phyloP scores from a whole-genome alignment of 2,888 invertebrate genomes.

The Ormyrus pomaceus region DNA sequence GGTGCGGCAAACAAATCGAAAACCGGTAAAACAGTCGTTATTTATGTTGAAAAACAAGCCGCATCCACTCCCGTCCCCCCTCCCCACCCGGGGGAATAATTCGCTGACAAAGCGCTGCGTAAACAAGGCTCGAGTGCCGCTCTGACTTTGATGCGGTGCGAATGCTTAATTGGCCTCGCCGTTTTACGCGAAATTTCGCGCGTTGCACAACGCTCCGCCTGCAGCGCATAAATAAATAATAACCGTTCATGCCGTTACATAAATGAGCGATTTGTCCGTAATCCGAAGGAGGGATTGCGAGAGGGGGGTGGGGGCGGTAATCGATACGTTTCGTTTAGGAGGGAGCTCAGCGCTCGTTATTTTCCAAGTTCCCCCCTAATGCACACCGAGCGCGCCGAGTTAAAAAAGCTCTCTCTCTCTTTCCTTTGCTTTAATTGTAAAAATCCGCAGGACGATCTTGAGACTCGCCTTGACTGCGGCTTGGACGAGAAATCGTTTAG shows the following conservation, averaged over 20 bases:
- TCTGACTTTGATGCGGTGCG: slow-evolving; percentile 17
- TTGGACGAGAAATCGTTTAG: slow-evolving; percentile 61
- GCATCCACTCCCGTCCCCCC: too few relatives aligned
- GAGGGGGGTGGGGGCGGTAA: too few relatives aligned
- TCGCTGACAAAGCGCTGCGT: slow-evolving; percentile 23
- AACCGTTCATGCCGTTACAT: not conserved
- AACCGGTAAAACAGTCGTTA: too few relatives aligned
- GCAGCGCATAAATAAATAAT: not conserved
- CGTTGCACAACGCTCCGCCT: not conserved
- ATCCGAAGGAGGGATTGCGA: too few relatives aligned
- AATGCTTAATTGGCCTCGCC: not conserved
- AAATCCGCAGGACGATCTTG: slow-evolving; percentile 61
- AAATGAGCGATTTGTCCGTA: not conserved
- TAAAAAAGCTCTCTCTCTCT: slow-evolving; percentile 51
- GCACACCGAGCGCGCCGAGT: slow-evolving; percentile 27
- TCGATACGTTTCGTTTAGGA: slow-evolving; percentile 15
- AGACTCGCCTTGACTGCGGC: too few relatives aligned
- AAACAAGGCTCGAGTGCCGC: slow-evolving; percentile 17
- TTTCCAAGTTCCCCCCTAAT: slow-evolving; percentile 23
- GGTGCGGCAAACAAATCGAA: too few relatives aligned
- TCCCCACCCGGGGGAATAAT: not conserved
- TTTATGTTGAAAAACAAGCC: too few relatives aligned
- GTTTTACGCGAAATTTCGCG: not conserved
- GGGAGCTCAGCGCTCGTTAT: slow-evolving; percentile 10
- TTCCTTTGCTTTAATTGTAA: slow-evolving; percentile 68